These are phyloP conservation scores for Jordanella pulchra DNA, from an alignment of 2,797 vertebrate species.

Conservation along the genomic window DNA sequence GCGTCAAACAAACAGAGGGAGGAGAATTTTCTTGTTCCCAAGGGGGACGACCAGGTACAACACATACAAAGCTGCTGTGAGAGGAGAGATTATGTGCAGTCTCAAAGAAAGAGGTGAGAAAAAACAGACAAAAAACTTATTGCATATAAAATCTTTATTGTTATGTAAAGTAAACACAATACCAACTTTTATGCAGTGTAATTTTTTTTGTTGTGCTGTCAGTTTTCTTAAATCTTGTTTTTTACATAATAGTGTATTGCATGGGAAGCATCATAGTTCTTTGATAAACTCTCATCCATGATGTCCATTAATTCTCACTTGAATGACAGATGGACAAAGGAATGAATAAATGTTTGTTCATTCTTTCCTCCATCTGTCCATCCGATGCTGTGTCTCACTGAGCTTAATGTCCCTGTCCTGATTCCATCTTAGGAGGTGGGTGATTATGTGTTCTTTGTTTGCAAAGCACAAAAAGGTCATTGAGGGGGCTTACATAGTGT, in stretches of 20 bases:
- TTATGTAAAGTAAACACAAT: not conserved
- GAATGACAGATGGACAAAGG: conserved; percentile 64
- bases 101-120: conserved; percentile 24
- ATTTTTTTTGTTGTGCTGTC: not conserved
- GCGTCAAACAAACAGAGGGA: conserved; percentile 18
- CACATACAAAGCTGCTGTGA: conserved; percentile 11
- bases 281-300: conserved; percentile 28
- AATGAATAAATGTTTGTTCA: conserved; percentile 63
- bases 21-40: conserved; percentile 20
- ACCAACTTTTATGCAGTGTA: not conserved
- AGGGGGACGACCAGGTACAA: conserved; percentile 12
- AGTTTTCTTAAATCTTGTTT: conserved; percentile 6
- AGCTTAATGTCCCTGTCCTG: conserved; percentile 33
- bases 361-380: conserved; percentile 59
- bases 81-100: not conserved
- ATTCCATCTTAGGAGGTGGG: conserved; percentile 27
- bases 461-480: conserved; percentile 34
- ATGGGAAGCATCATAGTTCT: conserved; percentile 46
- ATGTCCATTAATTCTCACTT: conserved; percentile 14
- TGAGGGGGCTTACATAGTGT: not conserved
- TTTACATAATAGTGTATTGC: conserved; percentile 1
- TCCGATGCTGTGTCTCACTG: conserved; percentile 33
- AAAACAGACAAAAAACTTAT: conserved; percentile 19
- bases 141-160: conserved; percentile 6
- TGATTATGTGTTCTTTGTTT: conserved; percentile 4